Conservation (phyloP, 1,140 invertebrate genomes). For the Calephelis nemesis region DNA sequence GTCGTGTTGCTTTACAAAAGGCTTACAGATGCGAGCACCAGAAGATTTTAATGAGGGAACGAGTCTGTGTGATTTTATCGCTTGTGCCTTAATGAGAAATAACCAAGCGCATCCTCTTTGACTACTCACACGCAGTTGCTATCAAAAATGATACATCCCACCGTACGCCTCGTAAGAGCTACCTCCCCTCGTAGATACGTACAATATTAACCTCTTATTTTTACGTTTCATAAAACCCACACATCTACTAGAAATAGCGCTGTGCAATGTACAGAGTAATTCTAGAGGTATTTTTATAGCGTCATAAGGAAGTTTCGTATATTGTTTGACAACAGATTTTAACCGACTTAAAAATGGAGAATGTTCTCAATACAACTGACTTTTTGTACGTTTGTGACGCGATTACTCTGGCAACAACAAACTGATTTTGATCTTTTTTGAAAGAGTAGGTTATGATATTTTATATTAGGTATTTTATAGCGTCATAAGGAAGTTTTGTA, state of each 20-base stretch:
- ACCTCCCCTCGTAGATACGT: constrained; percentile 35
- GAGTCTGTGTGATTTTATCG: constrained; percentile 76
- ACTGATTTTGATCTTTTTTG: no score
- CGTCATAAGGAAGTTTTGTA: constrained; percentile 30
- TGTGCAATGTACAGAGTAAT: constrained; percentile 38
- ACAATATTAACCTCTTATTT: constrained; percentile 43
- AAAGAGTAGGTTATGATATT: no score
- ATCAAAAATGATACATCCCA: constrained; percentile 59
- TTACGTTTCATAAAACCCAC: constrained; percentile 42
- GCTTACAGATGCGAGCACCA: constrained; percentile 76
- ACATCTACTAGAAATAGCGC: constrained; percentile 35
- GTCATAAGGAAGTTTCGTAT: constrained; percentile 30
- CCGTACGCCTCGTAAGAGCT: constrained; percentile 29
- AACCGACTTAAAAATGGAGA: no score
- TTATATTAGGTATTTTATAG: constrained; percentile 31
- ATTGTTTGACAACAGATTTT: constrained; percentile 8
- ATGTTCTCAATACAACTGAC: no score
- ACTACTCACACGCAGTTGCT: constrained; percentile 53
- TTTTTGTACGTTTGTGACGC: no score
- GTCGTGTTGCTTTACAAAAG: constrained; percentile 70
- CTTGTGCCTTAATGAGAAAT: constrained; percentile 75
- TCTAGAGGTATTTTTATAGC: constrained; percentile 37
- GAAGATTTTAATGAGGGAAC: constrained; percentile 79
- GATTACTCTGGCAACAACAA: no score
- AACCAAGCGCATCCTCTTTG: constrained; percentile 75